A percentile compares a stretch with the other conserved stretches of the same genome.
phyloP scores from a whole-genome alignment of 2,797 vertebrate species.

The Loriculus beryllinus region DNA sequence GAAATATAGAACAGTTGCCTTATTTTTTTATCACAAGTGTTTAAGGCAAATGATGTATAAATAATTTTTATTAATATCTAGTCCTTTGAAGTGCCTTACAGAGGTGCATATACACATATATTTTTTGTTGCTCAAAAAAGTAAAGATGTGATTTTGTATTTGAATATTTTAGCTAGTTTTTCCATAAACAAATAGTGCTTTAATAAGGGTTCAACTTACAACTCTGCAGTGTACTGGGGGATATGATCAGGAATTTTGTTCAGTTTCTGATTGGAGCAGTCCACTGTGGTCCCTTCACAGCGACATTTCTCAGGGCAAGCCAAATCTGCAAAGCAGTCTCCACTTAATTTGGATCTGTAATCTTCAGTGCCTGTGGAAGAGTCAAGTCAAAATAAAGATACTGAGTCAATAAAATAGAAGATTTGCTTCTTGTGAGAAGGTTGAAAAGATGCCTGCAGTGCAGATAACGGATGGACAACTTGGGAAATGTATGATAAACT shows the following conservation, averaged over 20 bases:
- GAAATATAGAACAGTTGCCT: not conserved
- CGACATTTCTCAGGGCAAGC: slow-evolving; percentile 97
- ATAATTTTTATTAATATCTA: not conserved
- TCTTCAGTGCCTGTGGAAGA: slow-evolving; percentile 91
- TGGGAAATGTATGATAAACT: slow-evolving; percentile 70
- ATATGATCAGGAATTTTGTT: slow-evolving; percentile 94
- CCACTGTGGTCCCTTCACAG: slow-evolving; percentile 95
- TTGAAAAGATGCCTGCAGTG: slow-evolving; percentile 60
- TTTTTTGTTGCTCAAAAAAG: not conserved
- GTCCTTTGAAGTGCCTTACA: not conserved
- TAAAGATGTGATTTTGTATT: not conserved
- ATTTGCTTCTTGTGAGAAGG: slow-evolving; percentile 21
- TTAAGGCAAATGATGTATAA: not conserved
- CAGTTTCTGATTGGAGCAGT: slow-evolving; percentile 98
- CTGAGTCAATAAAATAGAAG: slow-evolving; percentile 46
- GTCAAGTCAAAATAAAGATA: slow-evolving; percentile 68
- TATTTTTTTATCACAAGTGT: not conserved
- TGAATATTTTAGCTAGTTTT: not conserved
- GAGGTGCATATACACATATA: not conserved
- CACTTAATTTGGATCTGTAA: slow-evolving; percentile 94
- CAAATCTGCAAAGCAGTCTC: slow-evolving; percentile 96
- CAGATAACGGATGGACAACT: slow-evolving; percentile 70
- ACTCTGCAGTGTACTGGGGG: slow-evolving; percentile 94
- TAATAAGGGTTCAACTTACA: slow-evolving; percentile 82
- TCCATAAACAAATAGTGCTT: not conserved